phyloP scores from a whole-genome alignment of 2,797 vertebrate genomes.

The Molossus molossus region DNA sequence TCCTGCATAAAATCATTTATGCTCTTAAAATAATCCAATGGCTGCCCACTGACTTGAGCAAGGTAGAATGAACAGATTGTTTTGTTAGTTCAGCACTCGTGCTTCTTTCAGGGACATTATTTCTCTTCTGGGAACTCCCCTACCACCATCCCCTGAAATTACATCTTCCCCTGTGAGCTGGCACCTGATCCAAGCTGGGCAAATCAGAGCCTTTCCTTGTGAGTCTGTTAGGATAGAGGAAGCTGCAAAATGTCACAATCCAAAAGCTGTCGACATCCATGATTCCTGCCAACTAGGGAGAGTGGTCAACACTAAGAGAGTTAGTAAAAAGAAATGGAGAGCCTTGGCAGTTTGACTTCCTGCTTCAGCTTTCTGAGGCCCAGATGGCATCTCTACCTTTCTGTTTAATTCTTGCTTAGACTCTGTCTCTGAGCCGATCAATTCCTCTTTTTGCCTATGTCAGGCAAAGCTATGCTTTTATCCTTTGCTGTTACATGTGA shows the following conservation, averaged over 20 bases:
- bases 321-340: not conserved
- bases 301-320: not conserved
- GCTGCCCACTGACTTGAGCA: not conserved
- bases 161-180: not conserved
- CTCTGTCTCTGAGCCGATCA: not conserved
- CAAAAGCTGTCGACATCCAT: not conserved
- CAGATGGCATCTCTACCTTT: not conserved
- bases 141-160: not conserved
- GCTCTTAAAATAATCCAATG: not conserved
- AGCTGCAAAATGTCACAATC: constrained; percentile 23
- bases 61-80: not conserved
- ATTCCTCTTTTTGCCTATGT: constrained; percentile 7
- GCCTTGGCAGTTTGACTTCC: not conserved
- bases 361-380: not conserved
- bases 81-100: not conserved
- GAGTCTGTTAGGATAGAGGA: not conserved
- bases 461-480: not conserved
- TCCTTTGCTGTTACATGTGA: not conserved
- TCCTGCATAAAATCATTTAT: not conserved
- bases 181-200: not conserved
- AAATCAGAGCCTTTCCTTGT: constrained; percentile 16
- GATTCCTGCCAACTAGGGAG: constrained; percentile 31
- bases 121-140: not conserved
- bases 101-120: not conserved
- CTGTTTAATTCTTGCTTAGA: not conserved